Conservation (phyloP, 2,888 invertebrate genomes). For the Drosophila quinaria region DNA sequence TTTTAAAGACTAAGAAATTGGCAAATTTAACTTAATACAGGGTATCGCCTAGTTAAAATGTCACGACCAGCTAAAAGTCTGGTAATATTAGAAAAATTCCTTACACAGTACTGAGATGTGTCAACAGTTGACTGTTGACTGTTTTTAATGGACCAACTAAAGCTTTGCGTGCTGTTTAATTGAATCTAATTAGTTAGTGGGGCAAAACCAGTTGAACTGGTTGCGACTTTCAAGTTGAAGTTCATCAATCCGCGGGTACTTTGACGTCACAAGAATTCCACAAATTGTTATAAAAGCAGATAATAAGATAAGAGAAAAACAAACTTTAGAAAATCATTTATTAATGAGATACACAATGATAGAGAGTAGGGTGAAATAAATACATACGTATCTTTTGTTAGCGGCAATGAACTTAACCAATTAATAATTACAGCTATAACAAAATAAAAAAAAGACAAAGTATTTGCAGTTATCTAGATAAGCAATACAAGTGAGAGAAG, state of each 20-base stretch:
- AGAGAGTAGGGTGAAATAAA: background rate
- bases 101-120: conserved; percentile 5
- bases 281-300: conserved; percentile 7
- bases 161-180: conserved; percentile 29
- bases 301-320: conserved; percentile 11
- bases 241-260: conserved; percentile 40
- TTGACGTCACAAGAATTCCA: conserved; percentile 36
- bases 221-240: conserved; percentile 47
- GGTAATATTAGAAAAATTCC: conserved; percentile 1
- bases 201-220: conserved; percentile 57
- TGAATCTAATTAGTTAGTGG: conserved; percentile 35
- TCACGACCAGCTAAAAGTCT: background rate
- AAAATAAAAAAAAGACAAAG: conserved; percentile 2
- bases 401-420: conserved; percentile 44
- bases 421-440: conserved; percentile 27
- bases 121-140: conserved; percentile 22
- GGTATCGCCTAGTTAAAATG: background rate
- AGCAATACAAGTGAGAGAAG: conserved; percentile 35
- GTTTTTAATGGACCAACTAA: conserved; percentile 13
- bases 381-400: conserved; percentile 8
- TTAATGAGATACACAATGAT: conserved; percentile 9
- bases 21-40: background rate
- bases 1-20: no score
- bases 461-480: conserved; percentile 35
- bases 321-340: conserved; percentile 15